Evolutionary conservation across 53 echinoderm and acorn worm genomes (phyloP).

Genomic region (Holothuria scabra): DNA sequence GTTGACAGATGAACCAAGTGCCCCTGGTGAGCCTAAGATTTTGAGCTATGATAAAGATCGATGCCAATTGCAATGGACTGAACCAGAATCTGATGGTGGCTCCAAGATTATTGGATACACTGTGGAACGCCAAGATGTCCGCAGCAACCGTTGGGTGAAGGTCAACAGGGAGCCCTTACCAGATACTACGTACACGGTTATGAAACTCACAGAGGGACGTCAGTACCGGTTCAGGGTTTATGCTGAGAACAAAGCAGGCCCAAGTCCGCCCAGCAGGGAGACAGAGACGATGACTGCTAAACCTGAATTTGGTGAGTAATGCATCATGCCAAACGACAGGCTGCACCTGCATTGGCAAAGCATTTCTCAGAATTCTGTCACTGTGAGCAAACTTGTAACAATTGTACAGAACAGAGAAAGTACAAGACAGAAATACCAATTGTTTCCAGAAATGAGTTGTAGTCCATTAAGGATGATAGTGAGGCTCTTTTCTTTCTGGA

Average conservation of each 20-base stretch:
- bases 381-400: too few species aligned
- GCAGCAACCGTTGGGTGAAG: constrained; percentile 80
- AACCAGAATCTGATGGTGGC: constrained; percentile 81
- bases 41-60: constrained; percentile 86
- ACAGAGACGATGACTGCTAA: constrained; percentile 87
- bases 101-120: constrained; percentile 90
- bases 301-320: constrained; percentile 85
- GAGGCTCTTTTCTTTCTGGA: too few species aligned
- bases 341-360: too few species aligned
- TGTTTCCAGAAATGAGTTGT: too few species aligned
- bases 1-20: constrained; percentile 74
- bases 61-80: constrained; percentile 78
- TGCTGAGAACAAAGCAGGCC: constrained; percentile 92
- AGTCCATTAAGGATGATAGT: too few species aligned
- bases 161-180: constrained; percentile 76
- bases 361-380: too few species aligned
- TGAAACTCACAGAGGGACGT: constrained; percentile 73
- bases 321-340: not conserved
- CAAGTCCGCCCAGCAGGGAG: constrained; percentile 77
- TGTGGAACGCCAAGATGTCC: constrained; percentile 84
- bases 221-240: constrained; percentile 89
- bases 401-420: too few species aligned
- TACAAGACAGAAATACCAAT: too few species aligned
- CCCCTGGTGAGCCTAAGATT: constrained; percentile 92
- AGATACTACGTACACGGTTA: constrained; percentile 68